These are phyloP conservation scores for Turdus rufiventris DNA, from an alignment of 2,113 vertebrate genomes.

Conservation along the genomic window DNA sequence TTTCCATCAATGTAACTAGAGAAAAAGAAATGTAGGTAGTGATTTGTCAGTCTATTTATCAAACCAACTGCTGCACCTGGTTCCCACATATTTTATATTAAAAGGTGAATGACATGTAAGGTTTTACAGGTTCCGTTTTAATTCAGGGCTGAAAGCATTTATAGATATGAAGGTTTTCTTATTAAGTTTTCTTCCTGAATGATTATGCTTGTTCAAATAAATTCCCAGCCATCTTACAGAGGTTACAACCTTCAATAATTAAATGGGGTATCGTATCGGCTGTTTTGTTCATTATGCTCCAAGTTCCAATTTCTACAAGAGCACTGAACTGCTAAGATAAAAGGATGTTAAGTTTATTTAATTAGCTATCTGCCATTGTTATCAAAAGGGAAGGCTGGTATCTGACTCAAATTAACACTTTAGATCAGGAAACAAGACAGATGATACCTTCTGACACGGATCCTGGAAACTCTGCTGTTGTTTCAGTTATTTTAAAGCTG, in stretches of 20 bases:
- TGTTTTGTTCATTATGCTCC: constrained; percentile 1
- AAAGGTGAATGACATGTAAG: neutral
- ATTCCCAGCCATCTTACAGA: constrained; percentile 35
- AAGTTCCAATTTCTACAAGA: constrained; percentile 37
- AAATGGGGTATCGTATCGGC: constrained; percentile 32
- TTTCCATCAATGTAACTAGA: neutral
- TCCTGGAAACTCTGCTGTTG: neutral
- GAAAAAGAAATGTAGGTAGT: constrained; percentile 1
- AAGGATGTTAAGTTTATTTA: constrained; percentile 44
- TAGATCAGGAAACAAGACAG: constrained; percentile 7
- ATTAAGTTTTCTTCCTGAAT: constrained; percentile 59
- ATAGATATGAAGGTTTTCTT: constrained; percentile 48
- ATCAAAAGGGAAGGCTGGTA: constrained; percentile 7
- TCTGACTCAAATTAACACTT: constrained; percentile 46
- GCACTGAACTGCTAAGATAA: constrained; percentile 43
- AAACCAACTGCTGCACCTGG: neutral
- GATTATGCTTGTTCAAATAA: constrained; percentile 44
- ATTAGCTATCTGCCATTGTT: constrained; percentile 42
- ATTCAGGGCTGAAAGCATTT: constrained; percentile 32
- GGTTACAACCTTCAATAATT: constrained; percentile 58
- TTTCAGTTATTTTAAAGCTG: neutral
- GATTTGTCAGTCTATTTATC: constrained; percentile 49
- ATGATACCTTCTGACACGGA: neutral
- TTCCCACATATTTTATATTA: neutral
- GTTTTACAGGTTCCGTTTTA: neutral